A percentile compares a stretch with the other conserved stretches of the same genome.
These are phyloP conservation scores for Apamea epomidion DNA, from an alignment of 2,888 invertebrate genomes.

Conservation along the genomic window DNA sequence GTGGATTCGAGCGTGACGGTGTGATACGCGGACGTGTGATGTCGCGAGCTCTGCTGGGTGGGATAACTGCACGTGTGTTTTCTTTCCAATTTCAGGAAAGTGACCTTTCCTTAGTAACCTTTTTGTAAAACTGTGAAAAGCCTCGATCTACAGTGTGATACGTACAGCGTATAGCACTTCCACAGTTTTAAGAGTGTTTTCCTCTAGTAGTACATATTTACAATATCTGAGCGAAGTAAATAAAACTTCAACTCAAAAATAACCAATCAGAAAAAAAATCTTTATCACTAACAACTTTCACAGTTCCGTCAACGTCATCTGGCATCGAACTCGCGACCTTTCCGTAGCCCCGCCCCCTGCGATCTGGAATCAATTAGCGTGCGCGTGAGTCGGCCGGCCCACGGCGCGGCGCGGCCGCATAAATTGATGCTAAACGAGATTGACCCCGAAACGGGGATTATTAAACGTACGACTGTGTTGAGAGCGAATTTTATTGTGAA, in stretches of 20 bases:
- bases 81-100: conserved; percentile 2
- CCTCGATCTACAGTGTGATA: not conserved
- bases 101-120: not conserved
- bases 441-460: conserved; percentile 62
- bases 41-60: conserved; percentile 56
- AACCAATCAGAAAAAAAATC: not conserved
- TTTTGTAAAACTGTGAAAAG: not conserved
- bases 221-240: not conserved
- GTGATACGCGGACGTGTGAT: conserved; percentile 74
- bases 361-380: conserved; percentile 81
- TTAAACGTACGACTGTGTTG: conserved; percentile 32
- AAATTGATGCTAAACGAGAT: conserved; percentile 71
- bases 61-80: conserved; percentile 51
- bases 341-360: conserved; percentile 73
- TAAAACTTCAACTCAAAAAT: not conserved
- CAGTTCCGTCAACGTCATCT: conserved; percentile 62
- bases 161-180: not conserved
- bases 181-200: not conserved
- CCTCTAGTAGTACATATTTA: not conserved
- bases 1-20: conserved; percentile 80
- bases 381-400: conserved; percentile 74
- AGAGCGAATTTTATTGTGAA: conserved; percentile 7
- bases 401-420: conserved; percentile 63
- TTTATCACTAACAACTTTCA: conserved; percentile 59
- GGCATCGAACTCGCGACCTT: conserved; percentile 81